Evolutionary conservation across 2,888 invertebrate species (phyloP).

Genomic region (Saturnia pavonia): DNA sequence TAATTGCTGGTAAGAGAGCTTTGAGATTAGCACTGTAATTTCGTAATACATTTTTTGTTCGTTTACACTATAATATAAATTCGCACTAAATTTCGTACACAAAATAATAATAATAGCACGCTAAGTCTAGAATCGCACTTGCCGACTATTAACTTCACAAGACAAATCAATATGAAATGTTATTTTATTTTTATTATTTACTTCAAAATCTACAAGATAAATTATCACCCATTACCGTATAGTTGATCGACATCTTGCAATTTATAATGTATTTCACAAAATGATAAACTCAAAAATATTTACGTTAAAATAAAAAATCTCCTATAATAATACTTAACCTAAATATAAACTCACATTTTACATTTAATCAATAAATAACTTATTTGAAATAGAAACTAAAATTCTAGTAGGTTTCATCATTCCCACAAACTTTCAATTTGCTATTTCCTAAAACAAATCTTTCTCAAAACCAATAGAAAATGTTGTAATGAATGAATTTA

Average conservation of each 20-base stretch:
- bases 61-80: neutral
- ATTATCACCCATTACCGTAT: neutral
- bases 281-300: neutral
- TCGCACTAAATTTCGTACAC: neutral
- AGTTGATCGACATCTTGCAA: neutral
- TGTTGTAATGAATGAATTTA: neutral
- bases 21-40: neutral
- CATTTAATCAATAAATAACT: too few relatives aligned
- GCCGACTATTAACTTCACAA: neutral
- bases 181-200: neutral
- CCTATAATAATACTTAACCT: neutral
- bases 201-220: neutral
- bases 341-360: neutral
- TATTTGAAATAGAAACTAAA: too few relatives aligned
- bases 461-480: neutral
- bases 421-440: neutral
- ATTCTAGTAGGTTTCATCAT: too few relatives aligned
- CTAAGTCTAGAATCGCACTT: neutral
- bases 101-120: neutral
- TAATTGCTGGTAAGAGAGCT: neutral
- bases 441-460: neutral
- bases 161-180: too few relatives aligned
- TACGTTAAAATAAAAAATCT: neutral
- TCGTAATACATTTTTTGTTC: too few relatives aligned
- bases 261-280: neutral